A percentile compares a stretch with the other conserved stretches of the same genome.
phyloP scores from a whole-genome alignment of 1,140 invertebrate species.

The Sweltsa coloradensis region DNA sequence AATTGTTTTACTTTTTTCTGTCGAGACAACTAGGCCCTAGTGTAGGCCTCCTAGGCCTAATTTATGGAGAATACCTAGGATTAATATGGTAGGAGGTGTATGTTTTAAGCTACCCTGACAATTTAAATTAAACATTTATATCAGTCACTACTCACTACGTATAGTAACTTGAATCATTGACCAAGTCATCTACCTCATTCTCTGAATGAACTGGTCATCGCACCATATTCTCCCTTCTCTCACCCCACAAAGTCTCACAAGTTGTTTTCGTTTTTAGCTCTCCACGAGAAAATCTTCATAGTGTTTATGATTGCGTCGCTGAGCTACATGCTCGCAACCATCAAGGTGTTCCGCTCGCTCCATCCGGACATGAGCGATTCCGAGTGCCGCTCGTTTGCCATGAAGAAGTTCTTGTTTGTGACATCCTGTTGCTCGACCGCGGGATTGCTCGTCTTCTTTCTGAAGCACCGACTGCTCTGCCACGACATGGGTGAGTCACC shows the following conservation, averaged over 20 bases:
- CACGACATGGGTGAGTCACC: constrained; percentile 65
- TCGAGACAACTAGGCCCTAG: too few species aligned
- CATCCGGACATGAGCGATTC: constrained; percentile 28
- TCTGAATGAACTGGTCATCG: too few species aligned
- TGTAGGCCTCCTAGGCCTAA: too few species aligned
- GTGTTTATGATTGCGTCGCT: constrained; percentile 80
- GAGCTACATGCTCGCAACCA: constrained; percentile 65
- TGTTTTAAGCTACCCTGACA: too few species aligned
- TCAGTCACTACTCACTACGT: too few species aligned
- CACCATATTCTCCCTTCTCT: too few species aligned
- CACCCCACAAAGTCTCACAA: not conserved
- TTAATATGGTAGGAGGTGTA: too few species aligned
- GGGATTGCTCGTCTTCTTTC: constrained; percentile 73
- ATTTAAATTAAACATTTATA: too few species aligned
- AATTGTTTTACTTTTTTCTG: not conserved
- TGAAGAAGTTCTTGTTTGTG: constrained; percentile 60
- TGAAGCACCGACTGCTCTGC: constrained; percentile 76
- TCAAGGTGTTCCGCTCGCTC: constrained; percentile 33
- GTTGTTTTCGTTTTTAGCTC: constrained; percentile 46
- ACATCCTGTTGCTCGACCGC: constrained; percentile 63
- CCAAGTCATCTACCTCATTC: too few species aligned
- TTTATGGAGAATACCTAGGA: too few species aligned
- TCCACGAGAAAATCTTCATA: constrained; percentile 88
- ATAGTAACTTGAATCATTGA: too few species aligned
- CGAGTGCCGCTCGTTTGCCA: constrained; percentile 41